Evolutionary conservation across 2,797 vertebrate species (phyloP).

Genomic region (Hyperoplus lanceolatus): DNA sequence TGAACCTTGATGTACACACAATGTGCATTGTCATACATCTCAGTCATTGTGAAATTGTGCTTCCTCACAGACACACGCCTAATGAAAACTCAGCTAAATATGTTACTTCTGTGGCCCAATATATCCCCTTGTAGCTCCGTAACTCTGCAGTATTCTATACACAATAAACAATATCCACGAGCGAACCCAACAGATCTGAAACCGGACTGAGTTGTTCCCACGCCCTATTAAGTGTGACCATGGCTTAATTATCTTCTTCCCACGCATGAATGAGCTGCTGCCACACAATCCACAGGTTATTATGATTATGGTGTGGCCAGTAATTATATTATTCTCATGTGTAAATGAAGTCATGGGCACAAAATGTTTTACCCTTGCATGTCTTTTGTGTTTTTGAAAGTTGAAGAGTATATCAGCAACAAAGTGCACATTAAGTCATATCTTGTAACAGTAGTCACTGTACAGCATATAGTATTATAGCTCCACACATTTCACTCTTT

Average conservation of each 20-base stretch:
- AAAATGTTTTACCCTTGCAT: too few species aligned
- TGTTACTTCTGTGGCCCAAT: neutral
- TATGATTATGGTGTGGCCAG: too few species aligned
- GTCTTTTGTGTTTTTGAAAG: too few species aligned
- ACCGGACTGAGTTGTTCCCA: too few species aligned
- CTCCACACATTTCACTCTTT: neutral
- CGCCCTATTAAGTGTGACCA: too few species aligned
- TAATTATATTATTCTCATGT: too few species aligned
- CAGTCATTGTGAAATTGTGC: slow-evolving; percentile 14
- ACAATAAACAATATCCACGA: too few species aligned
- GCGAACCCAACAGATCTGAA: too few species aligned
- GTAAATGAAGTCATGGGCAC: too few species aligned
- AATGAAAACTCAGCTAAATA: neutral
- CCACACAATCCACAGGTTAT: too few species aligned
- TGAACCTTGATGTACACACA: neutral
- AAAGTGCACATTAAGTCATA: neutral
- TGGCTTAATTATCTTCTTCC: too few species aligned
- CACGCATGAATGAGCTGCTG: too few species aligned
- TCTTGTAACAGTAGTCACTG: neutral
- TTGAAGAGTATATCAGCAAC: neutral
- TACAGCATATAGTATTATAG: neutral
- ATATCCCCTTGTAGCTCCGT: neutral
- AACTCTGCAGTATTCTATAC: neutral
- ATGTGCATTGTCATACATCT: slow-evolving; percentile 20
- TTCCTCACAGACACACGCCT: neutral